These are phyloP conservation scores for Grapholita molesta DNA, from an alignment of 1,140 invertebrate genomes.

Conservation along the genomic window DNA sequence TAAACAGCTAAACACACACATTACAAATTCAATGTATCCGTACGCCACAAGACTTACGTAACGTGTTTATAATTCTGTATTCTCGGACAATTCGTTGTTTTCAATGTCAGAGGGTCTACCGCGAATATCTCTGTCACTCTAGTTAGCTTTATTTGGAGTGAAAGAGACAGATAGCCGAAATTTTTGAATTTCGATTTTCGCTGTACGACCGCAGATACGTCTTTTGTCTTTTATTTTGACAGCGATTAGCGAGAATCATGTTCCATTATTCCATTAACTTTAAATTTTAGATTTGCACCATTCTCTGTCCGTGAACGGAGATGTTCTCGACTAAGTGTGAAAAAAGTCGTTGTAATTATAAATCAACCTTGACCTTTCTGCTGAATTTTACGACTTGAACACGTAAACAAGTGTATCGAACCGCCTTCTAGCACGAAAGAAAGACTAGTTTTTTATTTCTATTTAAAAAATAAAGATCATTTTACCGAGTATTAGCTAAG, in stretches of 20 bases:
- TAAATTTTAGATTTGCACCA: not conserved
- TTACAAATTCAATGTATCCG: constrained; percentile 8
- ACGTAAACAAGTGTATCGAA: not conserved
- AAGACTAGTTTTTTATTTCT: not conserved
- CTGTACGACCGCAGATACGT: too few species aligned
- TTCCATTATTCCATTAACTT: not conserved
- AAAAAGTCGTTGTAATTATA: not conserved
- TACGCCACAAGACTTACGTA: not conserved
- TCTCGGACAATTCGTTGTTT: constrained; percentile 7
- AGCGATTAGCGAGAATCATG: not conserved
- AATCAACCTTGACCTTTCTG: not conserved
- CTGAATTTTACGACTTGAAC: not conserved
- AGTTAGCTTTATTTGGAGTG: too few species aligned
- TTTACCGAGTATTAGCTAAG: too few species aligned
- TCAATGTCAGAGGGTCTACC: not conserved
- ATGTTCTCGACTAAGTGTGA: not conserved
- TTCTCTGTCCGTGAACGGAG: not conserved
- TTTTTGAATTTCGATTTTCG: too few species aligned
- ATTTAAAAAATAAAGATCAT: too few species aligned
- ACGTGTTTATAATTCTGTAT: constrained; percentile 16
- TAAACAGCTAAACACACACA: constrained; percentile 9
- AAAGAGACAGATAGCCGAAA: too few species aligned
- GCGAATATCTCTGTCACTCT: too few species aligned
- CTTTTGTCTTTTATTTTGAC: not conserved
- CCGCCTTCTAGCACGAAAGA: not conserved